Evolutionary conservation across 2,888 invertebrate species (phyloP).

Genomic region (Lochmaea crataegi): DNA sequence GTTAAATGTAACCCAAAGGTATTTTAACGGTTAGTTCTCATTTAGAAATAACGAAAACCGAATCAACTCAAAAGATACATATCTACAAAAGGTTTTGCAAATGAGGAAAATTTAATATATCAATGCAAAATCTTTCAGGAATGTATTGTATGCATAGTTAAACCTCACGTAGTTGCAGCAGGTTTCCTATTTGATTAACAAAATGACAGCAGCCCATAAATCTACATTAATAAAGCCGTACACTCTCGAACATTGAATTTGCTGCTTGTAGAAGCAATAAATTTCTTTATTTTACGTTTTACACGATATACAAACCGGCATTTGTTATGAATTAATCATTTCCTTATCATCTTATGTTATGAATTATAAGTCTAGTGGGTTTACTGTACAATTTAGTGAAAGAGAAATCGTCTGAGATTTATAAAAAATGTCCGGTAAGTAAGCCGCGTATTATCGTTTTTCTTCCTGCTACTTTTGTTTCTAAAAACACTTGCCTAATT

Average conservation of each 20-base stretch:
- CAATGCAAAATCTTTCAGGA: conserved; percentile 53
- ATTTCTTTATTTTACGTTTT: conserved; percentile 56
- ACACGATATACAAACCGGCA: conserved; percentile 49
- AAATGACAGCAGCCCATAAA: conserved; percentile 62
- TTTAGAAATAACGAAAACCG: conserved; percentile 14
- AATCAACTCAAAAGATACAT: conserved; percentile 24
- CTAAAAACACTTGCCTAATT: too few relatives aligned
- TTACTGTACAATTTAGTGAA: neutral
- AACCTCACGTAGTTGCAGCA: conserved; percentile 59
- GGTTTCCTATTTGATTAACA: conserved; percentile 64
- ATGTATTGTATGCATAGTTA: conserved; percentile 55
- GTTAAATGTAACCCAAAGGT: neutral
- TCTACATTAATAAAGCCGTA: conserved; percentile 65
- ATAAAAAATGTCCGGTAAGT: neutral
- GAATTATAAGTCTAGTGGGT: conserved; percentile 15
- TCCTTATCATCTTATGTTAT: conserved; percentile 38
- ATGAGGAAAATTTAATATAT: conserved; percentile 53
- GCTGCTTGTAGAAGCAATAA: conserved; percentile 53
- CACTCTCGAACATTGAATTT: conserved; percentile 60
- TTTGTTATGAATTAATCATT: conserved; percentile 49
- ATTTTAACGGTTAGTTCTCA: neutral
- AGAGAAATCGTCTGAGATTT: conserved; percentile 2
- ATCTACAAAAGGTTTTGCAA: conserved; percentile 36
- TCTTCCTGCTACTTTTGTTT: neutral
- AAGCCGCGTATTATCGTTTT: neutral